Evolutionary conservation across 2,113 vertebrate genomes (phyloP).

Genomic region (Ailurus styani): DNA sequence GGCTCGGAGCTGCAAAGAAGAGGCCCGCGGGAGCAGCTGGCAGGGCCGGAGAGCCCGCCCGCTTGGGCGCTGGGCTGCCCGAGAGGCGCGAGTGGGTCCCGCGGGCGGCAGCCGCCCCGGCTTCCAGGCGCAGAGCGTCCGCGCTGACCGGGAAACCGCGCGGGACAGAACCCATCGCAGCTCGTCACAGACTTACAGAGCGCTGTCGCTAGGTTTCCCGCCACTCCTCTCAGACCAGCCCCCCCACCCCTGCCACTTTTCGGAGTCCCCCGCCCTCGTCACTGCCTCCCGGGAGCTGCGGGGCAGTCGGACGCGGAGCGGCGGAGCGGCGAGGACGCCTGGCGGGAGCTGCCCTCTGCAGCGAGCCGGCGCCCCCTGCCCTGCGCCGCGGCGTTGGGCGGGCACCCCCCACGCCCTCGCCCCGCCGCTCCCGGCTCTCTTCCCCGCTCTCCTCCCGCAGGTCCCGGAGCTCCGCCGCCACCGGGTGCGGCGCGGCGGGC

Average conservation of each 20-base stretch:
- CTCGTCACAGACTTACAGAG: conserved; percentile 45
- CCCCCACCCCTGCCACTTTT: conserved; percentile 60
- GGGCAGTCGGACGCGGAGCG: conserved; percentile 55
- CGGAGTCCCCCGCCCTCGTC: conserved; percentile 57
- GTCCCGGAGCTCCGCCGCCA: not conserved
- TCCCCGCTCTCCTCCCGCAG: not conserved
- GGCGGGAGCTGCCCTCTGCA: conserved; percentile 17
- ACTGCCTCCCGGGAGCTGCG: conserved; percentile 37
- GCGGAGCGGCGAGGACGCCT: conserved; percentile 33
- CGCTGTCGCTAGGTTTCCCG: conserved; percentile 66
- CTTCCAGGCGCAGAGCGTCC: not conserved
- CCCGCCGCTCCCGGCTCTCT: not conserved
- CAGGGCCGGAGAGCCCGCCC: not conserved
- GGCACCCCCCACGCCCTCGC: conserved; percentile 32
- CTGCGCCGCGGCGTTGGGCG: not conserved
- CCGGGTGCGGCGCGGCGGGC: conserved; percentile 10
- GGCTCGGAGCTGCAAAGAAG: not conserved
- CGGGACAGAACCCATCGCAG: not conserved
- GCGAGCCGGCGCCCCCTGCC: conserved; percentile 29
- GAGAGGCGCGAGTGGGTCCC: not conserved
- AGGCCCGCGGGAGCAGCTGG: not conserved
- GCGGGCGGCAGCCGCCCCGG: not conserved
- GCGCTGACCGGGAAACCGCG: not conserved
- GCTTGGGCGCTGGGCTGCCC: not conserved
- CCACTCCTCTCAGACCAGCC: conserved; percentile 59